Evolutionary conservation across 2,113 vertebrate species (phyloP).

Genomic region (Lepus americanus): DNA sequence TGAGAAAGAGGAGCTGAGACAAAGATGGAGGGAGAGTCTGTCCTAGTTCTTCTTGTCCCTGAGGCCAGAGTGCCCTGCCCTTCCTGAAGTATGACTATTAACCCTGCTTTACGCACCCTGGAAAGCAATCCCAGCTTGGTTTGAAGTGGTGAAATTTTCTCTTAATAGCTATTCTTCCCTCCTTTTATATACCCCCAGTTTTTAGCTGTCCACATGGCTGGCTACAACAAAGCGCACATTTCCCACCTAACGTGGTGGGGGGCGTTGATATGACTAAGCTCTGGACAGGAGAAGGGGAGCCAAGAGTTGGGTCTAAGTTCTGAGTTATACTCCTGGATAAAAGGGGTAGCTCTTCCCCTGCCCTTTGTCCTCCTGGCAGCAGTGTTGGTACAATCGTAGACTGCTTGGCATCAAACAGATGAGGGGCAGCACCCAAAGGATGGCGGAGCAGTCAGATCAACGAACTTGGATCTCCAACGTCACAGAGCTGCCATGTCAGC

Average conservation of each 20-base stretch:
- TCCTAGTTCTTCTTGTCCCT: background rate
- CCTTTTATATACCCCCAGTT: background rate
- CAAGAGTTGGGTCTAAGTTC: background rate
- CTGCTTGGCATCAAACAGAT: background rate
- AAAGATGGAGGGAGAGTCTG: background rate
- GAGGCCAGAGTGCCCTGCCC: background rate
- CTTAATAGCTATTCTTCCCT: background rate
- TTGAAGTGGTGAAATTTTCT: background rate
- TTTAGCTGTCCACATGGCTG: background rate
- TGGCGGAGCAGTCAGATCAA: background rate
- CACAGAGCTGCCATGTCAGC: background rate
- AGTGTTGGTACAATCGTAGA: background rate
- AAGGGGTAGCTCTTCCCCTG: background rate
- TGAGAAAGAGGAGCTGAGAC: background rate
- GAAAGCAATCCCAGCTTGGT: background rate
- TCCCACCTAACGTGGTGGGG: background rate
- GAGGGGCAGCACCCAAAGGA: background rate
- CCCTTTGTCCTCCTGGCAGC: background rate
- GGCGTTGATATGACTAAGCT: background rate
- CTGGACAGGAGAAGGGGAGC: background rate
- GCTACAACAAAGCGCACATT: background rate
- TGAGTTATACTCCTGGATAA: background rate
- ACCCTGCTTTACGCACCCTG: background rate
- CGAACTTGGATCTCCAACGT: background rate
- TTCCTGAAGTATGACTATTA: background rate